Conservation (phyloP, 92 coral and sea anemone genomes). For the Porites rus region DNA sequence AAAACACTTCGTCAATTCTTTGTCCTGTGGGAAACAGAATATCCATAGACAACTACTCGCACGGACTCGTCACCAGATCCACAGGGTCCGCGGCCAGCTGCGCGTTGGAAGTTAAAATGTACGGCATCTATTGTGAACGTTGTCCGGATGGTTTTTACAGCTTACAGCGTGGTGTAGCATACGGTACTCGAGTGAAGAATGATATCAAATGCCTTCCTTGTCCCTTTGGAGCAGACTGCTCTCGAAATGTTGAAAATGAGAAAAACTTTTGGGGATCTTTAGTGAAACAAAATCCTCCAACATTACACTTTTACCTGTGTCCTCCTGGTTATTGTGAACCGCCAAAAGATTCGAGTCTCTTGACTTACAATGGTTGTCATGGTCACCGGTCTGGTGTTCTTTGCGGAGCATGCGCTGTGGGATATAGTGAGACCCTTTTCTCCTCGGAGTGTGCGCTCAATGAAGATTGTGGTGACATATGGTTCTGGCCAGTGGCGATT, state of each 20-base stretch:
- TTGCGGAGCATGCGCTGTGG: constrained; percentile 77
- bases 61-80: not conserved
- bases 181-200: constrained; percentile 35
- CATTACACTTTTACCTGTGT: constrained; percentile 56
- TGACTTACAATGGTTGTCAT: constrained; percentile 65
- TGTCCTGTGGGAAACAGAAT: constrained; percentile 48
- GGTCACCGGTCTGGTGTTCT: constrained; percentile 73
- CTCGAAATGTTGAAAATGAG: constrained; percentile 20
- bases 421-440: constrained; percentile 71
- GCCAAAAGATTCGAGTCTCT: constrained; percentile 14
- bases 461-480: constrained; percentile 54
- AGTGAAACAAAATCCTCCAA: constrained; percentile 35
- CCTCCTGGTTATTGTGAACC: constrained; percentile 71
- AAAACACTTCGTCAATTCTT: constrained; percentile 32
- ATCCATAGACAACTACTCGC: constrained; percentile 7
- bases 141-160: constrained; percentile 61
- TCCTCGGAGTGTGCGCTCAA: constrained; percentile 61
- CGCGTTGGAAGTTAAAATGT: constrained; percentile 31
- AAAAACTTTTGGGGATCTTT: constrained; percentile 75
- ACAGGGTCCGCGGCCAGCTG: not conserved
- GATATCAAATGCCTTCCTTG: constrained; percentile 49
- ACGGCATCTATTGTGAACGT: constrained; percentile 50
- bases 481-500: constrained; percentile 78
- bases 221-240: constrained; percentile 62
- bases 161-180: constrained; percentile 50